Conservation (phyloP, 2,113 vertebrate species). For the Mus spicilegus region DNA sequence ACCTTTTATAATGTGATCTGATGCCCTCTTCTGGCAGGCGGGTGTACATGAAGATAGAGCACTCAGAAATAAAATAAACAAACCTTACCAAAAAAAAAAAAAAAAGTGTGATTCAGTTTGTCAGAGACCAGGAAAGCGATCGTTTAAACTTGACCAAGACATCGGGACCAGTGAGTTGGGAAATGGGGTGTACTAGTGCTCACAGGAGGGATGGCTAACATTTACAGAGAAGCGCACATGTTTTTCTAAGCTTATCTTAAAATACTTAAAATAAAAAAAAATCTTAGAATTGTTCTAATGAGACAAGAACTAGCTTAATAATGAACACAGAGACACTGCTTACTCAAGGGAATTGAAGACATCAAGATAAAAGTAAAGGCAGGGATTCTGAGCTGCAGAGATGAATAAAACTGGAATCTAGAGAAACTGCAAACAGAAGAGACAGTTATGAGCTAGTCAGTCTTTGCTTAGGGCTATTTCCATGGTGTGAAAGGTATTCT, state of each 20-base stretch:
- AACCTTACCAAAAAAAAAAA: too few species aligned
- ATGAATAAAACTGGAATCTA: neutral
- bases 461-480: neutral
- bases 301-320: constrained; percentile 20
- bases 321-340: neutral
- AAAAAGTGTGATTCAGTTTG: neutral
- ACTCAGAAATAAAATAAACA: too few species aligned
- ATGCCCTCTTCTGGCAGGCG: too few species aligned
- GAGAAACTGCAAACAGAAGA: neutral
- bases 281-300: neutral
- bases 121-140: neutral
- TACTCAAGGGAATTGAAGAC: neutral
- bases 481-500: neutral
- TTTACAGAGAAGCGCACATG: neutral
- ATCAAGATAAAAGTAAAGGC: neutral
- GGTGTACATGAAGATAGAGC: too few species aligned
- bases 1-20: too few species aligned
- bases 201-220: neutral
- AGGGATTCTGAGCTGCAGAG: neutral
- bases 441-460: neutral
- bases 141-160: neutral
- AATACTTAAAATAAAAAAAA: too few species aligned
- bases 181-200: neutral
- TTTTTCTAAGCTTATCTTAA: neutral
- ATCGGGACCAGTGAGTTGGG: neutral